Base-by-base conservation (phyloP, 2,888 invertebrate genomes). In the Argynnis bischoffii region DNA sequence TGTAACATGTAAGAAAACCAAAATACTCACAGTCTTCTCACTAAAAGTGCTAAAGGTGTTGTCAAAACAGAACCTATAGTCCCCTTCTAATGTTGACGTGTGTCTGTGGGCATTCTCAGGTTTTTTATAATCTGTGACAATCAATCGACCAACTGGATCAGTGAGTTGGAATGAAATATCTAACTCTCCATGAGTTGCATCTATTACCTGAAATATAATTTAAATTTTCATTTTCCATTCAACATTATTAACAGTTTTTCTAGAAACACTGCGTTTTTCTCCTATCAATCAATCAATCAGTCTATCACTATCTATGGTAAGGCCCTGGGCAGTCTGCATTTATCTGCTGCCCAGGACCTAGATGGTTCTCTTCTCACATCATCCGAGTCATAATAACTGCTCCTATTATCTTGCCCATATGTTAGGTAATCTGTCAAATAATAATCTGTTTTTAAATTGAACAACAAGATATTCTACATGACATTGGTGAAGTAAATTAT, bases 21-120 rank as follows among this genome's bases (percentile, higher is more conserved):
- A 16, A 8, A 35, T 46, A 82, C 89, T 86, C 53, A 98, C 96
- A 0, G 96, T 95, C 83, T 98, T 98, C 15, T 94, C 90, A 74
- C 96, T 96, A 41, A 90, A 89, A 0, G 89, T 90, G 57, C 91
- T 90, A 79, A 96, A 97, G n/a, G 94, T 95, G 83, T 98, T 98
- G 82, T 98, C 98, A 78, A 98, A 97, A 79, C 98, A 98, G 78
- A 98, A 94, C 71, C 95, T 94, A 82, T 96, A 97, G 81, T 97
- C 97, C 0, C 98, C 98, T 6, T 94, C 90, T 55, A 90, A 79
- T 0, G 84, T 75, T 2, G 94, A 94, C 0, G 94, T 94, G 72
- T 95, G 89, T 4, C 95, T 88, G 79, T 96, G 96, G 1, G 94
- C 88, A 76, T 95, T 95, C 80, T 96, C 96, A 0, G 95, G 92